Base-by-base conservation (phyloP, 2,888 invertebrate genomes). In the Drosophila niveifrons region DNA sequence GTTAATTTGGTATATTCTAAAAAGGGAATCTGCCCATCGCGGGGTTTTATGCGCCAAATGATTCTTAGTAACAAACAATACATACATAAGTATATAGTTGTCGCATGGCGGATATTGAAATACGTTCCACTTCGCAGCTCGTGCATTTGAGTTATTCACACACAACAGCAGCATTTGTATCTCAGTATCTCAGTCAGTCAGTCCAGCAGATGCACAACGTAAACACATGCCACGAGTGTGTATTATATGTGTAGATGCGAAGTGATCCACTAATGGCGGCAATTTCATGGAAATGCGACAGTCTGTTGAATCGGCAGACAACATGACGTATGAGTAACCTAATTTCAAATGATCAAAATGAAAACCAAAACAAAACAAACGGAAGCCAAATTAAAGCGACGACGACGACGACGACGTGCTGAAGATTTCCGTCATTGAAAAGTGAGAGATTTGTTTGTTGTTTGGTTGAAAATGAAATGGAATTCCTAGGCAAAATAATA, bases 111-210 rank as follows among this genome's bases (percentile, higher is more conserved):
- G 91, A 91, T 91, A 90, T 90, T 89, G 80, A 79, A 78, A 90
- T 84, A 82, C 90, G 91, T 91, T 91, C 90, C 91, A 91, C 91
- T 90, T 91, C 90, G 90, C 89, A 91, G 91, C 91, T 88, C 85
- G 80, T 91, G 91, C 81, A 82, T 78, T 89, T 78, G 43, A 81
- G 79, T 66, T 75, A 79, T 80, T 75, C 56, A 66, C 51, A 50
- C 53, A 59, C 6, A 23, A 59, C 6, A 23, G 23, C 59, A 59
- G 48, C 57, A 71, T 59, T 51, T 62, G 62, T 62, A 62, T 66
- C 53, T 66, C 53, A 61, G 50, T 62, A 56, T 56, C n/a, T n/a
- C n/a, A n/a, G n/a, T n/a, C n/a, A n/a, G n/a, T n/a, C n/a, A n/a
- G n/a, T n/a, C 43, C 52, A 56, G 36, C 53, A 65, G 78, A 70